These are phyloP conservation scores for Stomatorhinus ivindoensis DNA, from an alignment of 2,113 vertebrate species.

Conservation along the genomic window DNA sequence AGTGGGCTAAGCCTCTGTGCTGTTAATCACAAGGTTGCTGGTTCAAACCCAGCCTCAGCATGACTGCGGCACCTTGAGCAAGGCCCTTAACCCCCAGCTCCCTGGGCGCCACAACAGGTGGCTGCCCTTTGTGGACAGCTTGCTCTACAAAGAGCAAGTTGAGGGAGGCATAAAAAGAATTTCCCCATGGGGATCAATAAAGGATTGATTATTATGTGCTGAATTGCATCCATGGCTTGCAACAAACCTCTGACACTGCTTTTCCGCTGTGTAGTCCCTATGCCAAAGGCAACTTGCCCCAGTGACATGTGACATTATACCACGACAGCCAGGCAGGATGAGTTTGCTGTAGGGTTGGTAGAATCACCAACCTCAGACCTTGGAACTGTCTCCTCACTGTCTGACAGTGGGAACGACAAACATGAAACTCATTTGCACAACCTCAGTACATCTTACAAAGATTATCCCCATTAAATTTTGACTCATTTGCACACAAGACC, in stretches of 20 bases:
- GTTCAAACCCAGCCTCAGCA: too few relatives aligned
- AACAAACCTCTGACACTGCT: not conserved
- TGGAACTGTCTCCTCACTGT: not conserved
- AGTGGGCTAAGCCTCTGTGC: too few relatives aligned
- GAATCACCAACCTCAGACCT: not conserved
- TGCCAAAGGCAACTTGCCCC: not conserved
- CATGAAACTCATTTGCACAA: not conserved
- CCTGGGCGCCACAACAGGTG: too few relatives aligned
- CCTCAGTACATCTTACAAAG: not conserved
- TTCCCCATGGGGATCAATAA: too few relatives aligned
- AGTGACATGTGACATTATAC: not conserved
- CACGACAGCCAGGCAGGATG: not conserved
- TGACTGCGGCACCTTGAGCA: too few relatives aligned
- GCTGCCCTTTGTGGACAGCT: too few relatives aligned
- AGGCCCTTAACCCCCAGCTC: too few relatives aligned
- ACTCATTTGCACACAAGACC: not conserved
- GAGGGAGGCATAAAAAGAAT: too few relatives aligned
- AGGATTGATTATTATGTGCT: too few relatives aligned
- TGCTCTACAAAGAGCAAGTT: too few relatives aligned
- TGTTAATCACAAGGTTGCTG: too few relatives aligned
- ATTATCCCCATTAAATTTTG: not conserved
- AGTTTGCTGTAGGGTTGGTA: not conserved
- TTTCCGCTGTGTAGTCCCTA: not conserved
- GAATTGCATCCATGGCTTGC: not conserved
- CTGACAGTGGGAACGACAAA: not conserved